phyloP scores from a whole-genome alignment of 2,888 invertebrate genomes.

The Callyntrura sp. region DNA sequence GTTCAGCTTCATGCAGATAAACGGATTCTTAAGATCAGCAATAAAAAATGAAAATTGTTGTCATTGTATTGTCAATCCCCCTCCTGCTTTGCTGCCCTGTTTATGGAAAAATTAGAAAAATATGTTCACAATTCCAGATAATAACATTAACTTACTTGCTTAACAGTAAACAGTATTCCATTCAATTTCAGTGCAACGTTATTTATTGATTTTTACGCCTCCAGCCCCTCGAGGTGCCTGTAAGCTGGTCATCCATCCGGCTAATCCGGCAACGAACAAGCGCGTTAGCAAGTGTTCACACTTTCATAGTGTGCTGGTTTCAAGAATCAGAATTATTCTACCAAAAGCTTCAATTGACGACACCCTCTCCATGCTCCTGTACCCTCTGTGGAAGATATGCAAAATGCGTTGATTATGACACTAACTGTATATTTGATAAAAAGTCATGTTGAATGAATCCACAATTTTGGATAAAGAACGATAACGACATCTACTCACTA shows the following conservation, averaged over 20 bases:
- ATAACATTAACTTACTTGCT: background rate
- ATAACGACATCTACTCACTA: too few species aligned
- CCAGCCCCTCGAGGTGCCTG: background rate
- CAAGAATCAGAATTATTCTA: background rate
- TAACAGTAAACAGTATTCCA: too few species aligned
- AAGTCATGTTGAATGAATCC: too few species aligned
- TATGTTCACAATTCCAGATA: background rate
- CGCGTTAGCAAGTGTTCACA: conserved; percentile 44
- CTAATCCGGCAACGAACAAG: background rate
- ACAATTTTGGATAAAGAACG: too few species aligned
- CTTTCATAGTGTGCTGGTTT: background rate
- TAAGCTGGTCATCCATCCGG: background rate
- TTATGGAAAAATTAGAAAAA: conserved; percentile 42
- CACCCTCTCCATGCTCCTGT: background rate
- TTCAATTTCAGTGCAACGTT: background rate
- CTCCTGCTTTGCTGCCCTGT: conserved; percentile 6
- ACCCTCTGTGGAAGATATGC: conserved; percentile 6
- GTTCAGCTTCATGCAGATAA: background rate
- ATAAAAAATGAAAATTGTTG: conserved; percentile 37
- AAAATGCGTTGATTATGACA: background rate
- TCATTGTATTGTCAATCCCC: background rate
- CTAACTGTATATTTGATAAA: too few species aligned
- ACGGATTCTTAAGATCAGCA: background rate
- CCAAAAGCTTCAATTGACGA: background rate
- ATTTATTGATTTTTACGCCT: conserved; percentile 4